Evolutionary conservation across 2,888 invertebrate genomes (phyloP).

Genomic region (Oscheius sp.): DNA sequence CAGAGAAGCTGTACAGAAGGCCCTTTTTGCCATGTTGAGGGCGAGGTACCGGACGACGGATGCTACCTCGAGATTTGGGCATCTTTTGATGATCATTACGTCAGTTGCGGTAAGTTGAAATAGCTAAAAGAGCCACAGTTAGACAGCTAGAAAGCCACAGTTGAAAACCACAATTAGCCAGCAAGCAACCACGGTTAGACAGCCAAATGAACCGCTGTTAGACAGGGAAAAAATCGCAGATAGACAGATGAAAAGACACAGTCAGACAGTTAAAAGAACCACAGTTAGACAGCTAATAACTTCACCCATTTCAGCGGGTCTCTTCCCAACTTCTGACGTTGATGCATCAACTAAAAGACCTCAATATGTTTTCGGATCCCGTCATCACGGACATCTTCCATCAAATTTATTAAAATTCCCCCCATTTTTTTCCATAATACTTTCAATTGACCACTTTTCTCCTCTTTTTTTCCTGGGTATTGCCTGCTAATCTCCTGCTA

Average conservation of each 20-base stretch:
- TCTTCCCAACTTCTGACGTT: conserved; percentile 29
- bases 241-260: neutral
- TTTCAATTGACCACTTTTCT: conserved; percentile 17
- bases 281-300: neutral
- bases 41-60: neutral
- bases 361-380: conserved; percentile 22
- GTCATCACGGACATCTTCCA: conserved; percentile 31
- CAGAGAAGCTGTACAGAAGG: conserved; percentile 34
- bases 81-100: conserved; percentile 38
- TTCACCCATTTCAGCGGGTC: conserved; percentile 25
- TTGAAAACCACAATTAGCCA: neutral
- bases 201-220: neutral
- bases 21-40: conserved; percentile 27
- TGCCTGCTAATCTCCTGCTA: conserved; percentile 1
- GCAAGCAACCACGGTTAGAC: neutral
- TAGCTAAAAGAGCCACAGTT: no score
- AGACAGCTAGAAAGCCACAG: neutral
- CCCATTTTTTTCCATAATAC: conserved; percentile 17
- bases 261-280: neutral
- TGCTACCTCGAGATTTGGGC: conserved; percentile 33
- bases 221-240: neutral
- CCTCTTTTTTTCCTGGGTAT: conserved; percentile 19
- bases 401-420: conserved; percentile 18
- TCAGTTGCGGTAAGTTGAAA: conserved; percentile 32
- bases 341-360: conserved; percentile 22